Evolutionary conservation across 2,888 invertebrate genomes (phyloP).

Genomic region (Drosophila percnosoma): DNA sequence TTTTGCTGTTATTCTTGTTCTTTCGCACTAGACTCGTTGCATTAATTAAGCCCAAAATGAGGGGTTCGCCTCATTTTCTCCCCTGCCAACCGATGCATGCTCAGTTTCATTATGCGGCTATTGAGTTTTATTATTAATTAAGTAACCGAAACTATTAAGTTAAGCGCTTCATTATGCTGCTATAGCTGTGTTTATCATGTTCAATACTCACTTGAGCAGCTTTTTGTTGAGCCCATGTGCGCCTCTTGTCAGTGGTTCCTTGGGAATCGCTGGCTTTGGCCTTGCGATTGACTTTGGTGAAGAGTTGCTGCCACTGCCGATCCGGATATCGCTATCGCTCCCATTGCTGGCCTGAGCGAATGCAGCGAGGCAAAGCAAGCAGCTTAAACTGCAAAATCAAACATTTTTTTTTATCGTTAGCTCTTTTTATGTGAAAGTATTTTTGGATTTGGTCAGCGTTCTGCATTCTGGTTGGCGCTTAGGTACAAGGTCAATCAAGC

Average conservation of each 20-base stretch:
- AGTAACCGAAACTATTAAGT: background rate
- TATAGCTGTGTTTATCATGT: background rate
- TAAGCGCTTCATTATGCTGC: background rate
- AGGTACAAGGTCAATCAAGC: slow-evolving; percentile 69
- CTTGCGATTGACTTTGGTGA: slow-evolving; percentile 37
- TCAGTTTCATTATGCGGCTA: background rate
- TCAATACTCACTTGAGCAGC: slow-evolving; percentile 81
- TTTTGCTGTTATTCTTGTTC: slow-evolving; percentile 46
- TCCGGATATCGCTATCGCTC: slow-evolving; percentile 8
- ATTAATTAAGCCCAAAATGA: slow-evolving; percentile 71
- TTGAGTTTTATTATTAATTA: background rate
- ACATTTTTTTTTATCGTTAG: slow-evolving; percentile 43
- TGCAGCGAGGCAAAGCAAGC: slow-evolving; percentile 67
- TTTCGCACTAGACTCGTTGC: slow-evolving; percentile 57
- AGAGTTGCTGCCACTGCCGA: slow-evolving; percentile 35
- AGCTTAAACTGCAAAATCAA: slow-evolving; percentile 76
- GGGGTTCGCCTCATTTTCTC: slow-evolving; percentile 8
- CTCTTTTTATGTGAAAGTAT: slow-evolving; percentile 39
- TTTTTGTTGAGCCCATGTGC: slow-evolving; percentile 83
- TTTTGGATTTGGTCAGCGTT: slow-evolving; percentile 43
- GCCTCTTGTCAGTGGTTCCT: slow-evolving; percentile 71
- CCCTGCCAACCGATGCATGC: too few species aligned
- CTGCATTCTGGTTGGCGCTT: slow-evolving; percentile 7
- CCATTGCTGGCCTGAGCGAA: slow-evolving; percentile 34
- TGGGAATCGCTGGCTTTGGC: slow-evolving; percentile 36